Base-by-base conservation (phyloP, 2,888 invertebrate species). In the Ferdinandea cuprea region DNA sequence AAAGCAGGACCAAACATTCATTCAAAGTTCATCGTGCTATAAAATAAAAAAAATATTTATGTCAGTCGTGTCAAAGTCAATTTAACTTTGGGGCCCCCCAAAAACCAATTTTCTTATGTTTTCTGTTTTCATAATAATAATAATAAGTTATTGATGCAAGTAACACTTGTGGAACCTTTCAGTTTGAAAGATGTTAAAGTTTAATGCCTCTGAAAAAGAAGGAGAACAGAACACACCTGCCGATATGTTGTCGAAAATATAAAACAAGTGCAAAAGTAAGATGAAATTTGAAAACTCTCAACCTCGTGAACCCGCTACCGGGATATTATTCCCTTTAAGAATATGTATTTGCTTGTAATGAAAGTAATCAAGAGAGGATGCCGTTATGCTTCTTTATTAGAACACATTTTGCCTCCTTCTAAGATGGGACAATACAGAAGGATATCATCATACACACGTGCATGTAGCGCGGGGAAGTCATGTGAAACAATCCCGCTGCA, bases 361-460 rank as follows among this genome's bases (percentile, higher is more conserved):
- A 68, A 76, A 68, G 66, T 68, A 76, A 76, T 76, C 74, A 76
- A 66, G 28, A 58, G 58, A 68, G 32, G 58, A 52, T 76, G 66
- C 35, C 52, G 59, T 59, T 58, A 52, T 76, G 58, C 42, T 59
- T 40, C 28, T 76, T 68, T 76, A 58, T 68, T 68, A 42, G 37
- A 76, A 66, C 32, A 68, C 48, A 76, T 40, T 76, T 59, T 58
- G 56, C n/a, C n/a, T 2, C 52, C 44, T 52, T 11, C 35, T n/a
- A 32, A 59, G 44, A 54, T 13, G 11, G 48, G 21, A 30, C 40
- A 40, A 37, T 28, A 21, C 15, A 37, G 32, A 13, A 7, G 8
- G 5, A 42, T 21, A 54, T 8, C 15, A 11, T 25, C 28, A 13
- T 32, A 69, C 3, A 50, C 19, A 28, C 58, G 9, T 32, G 46